These are phyloP conservation scores for Homarus gammarus DNA, from an alignment of 2,888 invertebrate species.

Conservation along the genomic window DNA sequence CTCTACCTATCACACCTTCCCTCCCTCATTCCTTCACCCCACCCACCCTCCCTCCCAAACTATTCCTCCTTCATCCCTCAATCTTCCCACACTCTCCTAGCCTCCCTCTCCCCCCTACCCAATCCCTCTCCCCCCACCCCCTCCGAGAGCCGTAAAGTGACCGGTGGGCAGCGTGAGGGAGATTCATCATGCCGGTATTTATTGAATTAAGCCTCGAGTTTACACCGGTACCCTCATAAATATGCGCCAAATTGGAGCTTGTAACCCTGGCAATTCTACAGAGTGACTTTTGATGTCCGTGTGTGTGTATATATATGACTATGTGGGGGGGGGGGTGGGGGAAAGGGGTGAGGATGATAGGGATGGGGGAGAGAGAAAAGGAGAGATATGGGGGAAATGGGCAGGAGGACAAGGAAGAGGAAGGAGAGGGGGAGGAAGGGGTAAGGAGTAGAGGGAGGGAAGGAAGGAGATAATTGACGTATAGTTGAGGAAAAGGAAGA, in stretches of 20 bases:
- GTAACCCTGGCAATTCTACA: constrained; percentile 42
- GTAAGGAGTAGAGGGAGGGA: neutral
- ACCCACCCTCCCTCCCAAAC: too few species aligned
- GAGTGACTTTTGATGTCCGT: constrained; percentile 41
- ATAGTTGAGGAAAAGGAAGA: neutral
- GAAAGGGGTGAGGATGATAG: neutral
- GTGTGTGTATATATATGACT: constrained; percentile 1
- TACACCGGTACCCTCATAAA: constrained; percentile 15
- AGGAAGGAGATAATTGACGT: too few species aligned
- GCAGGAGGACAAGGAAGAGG: neutral
- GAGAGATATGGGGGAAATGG: neutral
- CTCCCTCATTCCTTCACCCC: too few species aligned
- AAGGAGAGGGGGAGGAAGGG: neutral
- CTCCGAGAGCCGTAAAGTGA: too few species aligned
- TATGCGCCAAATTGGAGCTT: constrained; percentile 35
- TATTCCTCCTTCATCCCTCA: neutral
- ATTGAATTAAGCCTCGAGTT: constrained; percentile 16
- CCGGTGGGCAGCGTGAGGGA: neutral
- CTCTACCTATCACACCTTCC: neutral
- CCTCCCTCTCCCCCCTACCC: too few species aligned
- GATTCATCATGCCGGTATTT: constrained; percentile 23
- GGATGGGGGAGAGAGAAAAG: neutral
- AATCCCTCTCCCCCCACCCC: too few species aligned
- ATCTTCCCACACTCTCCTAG: neutral
- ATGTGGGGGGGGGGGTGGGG: neutral